A percentile compares a stretch with the other conserved stretches of the same genome.
Conservation (phyloP, 2,797 vertebrate genomes). For the Acrocephalus scirpaceus region DNA sequence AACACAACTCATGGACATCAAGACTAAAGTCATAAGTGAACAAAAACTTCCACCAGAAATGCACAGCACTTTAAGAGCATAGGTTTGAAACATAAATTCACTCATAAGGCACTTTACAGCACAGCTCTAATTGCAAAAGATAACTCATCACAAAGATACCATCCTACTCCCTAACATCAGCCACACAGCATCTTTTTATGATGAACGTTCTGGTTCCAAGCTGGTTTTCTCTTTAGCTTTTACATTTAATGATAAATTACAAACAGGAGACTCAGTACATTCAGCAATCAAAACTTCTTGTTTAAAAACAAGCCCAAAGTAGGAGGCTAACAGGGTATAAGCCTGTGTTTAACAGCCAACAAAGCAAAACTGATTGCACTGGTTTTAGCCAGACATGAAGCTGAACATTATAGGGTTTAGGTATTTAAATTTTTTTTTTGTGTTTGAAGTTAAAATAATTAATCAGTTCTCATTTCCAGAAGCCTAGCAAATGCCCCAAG, state of each 20-base stretch:
- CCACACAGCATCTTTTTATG: not conserved
- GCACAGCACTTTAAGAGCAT: not conserved
- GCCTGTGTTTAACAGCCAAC: not conserved
- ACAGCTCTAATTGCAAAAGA: not conserved
- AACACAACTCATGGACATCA: not conserved
- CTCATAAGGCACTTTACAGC: not conserved
- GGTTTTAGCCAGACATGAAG: not conserved
- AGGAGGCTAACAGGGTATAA: not conserved
- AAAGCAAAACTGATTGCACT: not conserved
- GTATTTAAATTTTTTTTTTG: not conserved
- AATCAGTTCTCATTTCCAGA: not conserved
- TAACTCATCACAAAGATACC: not conserved
- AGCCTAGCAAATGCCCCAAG: not conserved
- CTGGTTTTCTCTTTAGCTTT: not conserved
- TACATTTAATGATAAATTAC: not conserved
- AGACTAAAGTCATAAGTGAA: not conserved
- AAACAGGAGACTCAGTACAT: accelerated
- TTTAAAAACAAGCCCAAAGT: not conserved
- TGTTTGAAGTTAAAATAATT: not conserved
- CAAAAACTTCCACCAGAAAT: not conserved
- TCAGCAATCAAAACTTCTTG: not conserved
- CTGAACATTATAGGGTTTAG: not conserved
- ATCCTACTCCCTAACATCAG: not conserved
- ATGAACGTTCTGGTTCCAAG: not conserved
- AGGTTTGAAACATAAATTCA: not conserved